Evolutionary conservation across 2,113 vertebrate genomes (phyloP).

Genomic region (Hypocryptadius cinnamomeus): DNA sequence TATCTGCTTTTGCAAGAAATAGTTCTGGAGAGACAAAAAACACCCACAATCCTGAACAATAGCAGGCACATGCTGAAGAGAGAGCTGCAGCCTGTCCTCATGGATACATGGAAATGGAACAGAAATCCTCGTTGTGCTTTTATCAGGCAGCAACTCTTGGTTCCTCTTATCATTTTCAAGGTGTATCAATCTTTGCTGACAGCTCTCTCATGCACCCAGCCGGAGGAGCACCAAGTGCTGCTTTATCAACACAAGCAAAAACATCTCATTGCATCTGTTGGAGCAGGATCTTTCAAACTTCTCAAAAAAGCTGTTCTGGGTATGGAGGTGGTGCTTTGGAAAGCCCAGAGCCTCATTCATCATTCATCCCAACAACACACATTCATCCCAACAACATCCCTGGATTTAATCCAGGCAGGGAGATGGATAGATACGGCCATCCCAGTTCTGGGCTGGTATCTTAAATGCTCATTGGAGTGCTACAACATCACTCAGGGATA

Average conservation of each 20-base stretch:
- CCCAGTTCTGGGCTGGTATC: background rate
- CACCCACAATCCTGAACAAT: background rate
- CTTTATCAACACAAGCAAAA: background rate
- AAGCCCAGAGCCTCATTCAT: background rate
- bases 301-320: background rate
- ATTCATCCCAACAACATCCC: background rate
- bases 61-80: background rate
- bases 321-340: accelerated
- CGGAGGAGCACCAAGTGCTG: background rate
- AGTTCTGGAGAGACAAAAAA: background rate
- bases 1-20: background rate
- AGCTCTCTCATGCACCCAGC: background rate
- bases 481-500: background rate
- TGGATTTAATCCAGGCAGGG: background rate
- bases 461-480: background rate
- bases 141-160: background rate
- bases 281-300: background rate
- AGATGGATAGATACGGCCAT: background rate
- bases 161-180: background rate
- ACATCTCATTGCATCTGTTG: background rate
- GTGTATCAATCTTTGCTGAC: background rate
- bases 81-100: background rate
- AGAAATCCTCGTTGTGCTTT: background rate
- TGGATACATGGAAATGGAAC: accelerated
- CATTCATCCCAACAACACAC: background rate